Evolutionary conservation across 2,113 vertebrate genomes (phyloP).

Genomic region (Rhabdomys dilectus): DNA sequence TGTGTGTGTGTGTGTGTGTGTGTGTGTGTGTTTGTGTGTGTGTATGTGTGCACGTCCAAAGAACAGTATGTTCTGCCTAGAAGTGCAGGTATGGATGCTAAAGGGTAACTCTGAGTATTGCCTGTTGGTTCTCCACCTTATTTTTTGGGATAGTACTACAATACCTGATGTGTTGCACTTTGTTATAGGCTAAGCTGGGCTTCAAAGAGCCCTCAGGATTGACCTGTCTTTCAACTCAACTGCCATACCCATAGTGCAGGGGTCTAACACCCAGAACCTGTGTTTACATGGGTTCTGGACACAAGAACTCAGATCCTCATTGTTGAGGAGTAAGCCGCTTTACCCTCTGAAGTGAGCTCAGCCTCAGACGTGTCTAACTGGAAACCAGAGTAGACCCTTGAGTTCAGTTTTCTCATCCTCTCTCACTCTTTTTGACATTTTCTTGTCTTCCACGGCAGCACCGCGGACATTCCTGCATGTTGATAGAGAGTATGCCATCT

Average conservation of each 20-base stretch:
- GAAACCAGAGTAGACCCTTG: neutral
- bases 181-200: neutral
- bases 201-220: neutral
- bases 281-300: neutral
- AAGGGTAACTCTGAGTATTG: too few species aligned
- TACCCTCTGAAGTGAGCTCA: neutral
- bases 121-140: neutral
- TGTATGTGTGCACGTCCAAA: rapidly evolving
- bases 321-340: neutral
- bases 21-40: neutral
- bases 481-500: neutral
- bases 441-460: neutral
- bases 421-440: neutral
- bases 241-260: too few species aligned
- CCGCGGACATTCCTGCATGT: neutral
- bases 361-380: neutral
- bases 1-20: neutral
- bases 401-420: neutral
- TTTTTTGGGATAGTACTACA: rapidly evolving
- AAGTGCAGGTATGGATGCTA: neutral
- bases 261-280: neutral
- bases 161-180: too few species aligned
- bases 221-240: neutral
- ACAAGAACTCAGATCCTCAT: neutral
- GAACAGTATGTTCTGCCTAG: rapidly evolving